A percentile compares a stretch with the other conserved stretches of the same genome.
Evolutionary conservation across 2,888 invertebrate species (phyloP).

Genomic region (Celastrina argiolus): DNA sequence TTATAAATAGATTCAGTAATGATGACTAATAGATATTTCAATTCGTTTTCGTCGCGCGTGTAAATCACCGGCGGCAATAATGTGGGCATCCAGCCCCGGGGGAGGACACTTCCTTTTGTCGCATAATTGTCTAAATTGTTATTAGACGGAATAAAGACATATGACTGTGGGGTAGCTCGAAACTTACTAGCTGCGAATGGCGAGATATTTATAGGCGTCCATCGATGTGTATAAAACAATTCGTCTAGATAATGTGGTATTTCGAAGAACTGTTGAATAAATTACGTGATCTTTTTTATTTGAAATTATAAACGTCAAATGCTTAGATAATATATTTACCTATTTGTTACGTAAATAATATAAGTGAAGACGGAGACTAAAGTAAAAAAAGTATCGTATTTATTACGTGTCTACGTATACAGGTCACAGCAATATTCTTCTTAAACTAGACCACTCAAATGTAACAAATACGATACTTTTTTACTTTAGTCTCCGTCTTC

Average conservation of each 20-base stretch:
- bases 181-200: slow-evolving; percentile 23
- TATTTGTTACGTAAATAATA: no score
- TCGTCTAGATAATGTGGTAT: background rate
- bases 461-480: no score
- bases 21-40: slow-evolving; percentile 15
- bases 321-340: no score
- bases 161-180: slow-evolving; percentile 51
- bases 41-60: slow-evolving; percentile 50
- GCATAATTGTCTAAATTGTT: slow-evolving; percentile 77
- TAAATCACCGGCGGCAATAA: slow-evolving; percentile 74
- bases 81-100: slow-evolving; percentile 60
- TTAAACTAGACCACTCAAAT: no score
- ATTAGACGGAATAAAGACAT: slow-evolving; percentile 77
- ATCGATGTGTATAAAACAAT: background rate
- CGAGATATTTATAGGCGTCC: slow-evolving; percentile 54
- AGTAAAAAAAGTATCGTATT: no score
- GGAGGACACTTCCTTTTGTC: slow-evolving; percentile 73
- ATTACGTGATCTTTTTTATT: background rate
- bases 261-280: background rate
- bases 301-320: no score
- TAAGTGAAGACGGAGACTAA: no score
- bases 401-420: no score
- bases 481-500: no score
- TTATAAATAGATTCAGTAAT: slow-evolving; percentile 10
- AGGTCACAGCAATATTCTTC: no score